Base-by-base conservation (phyloP, 2,888 invertebrate species). In the Subacronicta megacephala region DNA sequence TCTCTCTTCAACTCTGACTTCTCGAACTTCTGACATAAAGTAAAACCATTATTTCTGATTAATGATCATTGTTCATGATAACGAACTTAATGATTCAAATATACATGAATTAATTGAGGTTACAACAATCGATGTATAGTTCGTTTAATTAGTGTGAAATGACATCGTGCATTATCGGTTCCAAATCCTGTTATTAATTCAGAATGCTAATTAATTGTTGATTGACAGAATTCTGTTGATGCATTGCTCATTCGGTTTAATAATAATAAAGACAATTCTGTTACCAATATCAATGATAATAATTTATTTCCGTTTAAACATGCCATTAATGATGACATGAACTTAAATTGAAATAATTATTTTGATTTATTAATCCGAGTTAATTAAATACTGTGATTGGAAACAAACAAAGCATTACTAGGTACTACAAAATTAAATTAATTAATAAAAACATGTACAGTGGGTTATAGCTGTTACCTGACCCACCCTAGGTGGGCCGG, bases 41-140 rank as follows among this genome's bases (percentile, higher is more conserved):
- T 57, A 55, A 61, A 54, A 65, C 46, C 56, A 78, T 78, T 77
- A 72, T 37, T 54, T 56, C 31, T 77, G 72, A 77, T 74, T 74
- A 66, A 77, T 77, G 62, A 42, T n/a, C 44, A 35, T 20, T 53
- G 37, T 31, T 42, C 13, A 15, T 50, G 58, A 74, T 66, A 73
- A 63, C 56, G 47, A 61, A 43, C 54, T 51, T 37, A 69, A 68
- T 69, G 20, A 61, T 52, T 56, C 41, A 53, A 47, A 41, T 43
- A 45, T 43, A 57, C 73, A 69, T 43, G 31, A 56, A 59, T 65
- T 57, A 50, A 73, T 77, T 59, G 58, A 61, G 47, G 54, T 31
- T 15, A 45, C 23, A 43, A 66, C 58, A 57, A 73, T 55, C 17
- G 10, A 37, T 15, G 50, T 59, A 50, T 53, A 60, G 46, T 62